Evolutionary conservation across 2,113 vertebrate genomes (phyloP).

Genomic region (Strix uralensis): DNA sequence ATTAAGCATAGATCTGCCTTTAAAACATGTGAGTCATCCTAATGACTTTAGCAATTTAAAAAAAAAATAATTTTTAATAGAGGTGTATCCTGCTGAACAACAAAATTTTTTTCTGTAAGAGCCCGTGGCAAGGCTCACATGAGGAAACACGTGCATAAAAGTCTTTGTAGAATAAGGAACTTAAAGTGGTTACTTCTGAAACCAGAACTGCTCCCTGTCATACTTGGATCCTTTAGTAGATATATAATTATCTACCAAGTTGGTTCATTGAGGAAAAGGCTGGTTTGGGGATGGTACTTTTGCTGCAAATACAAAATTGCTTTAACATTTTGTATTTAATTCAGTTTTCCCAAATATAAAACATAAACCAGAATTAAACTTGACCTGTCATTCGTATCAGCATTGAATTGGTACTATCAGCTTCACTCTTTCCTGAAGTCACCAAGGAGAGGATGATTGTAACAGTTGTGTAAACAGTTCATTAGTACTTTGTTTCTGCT

Average conservation of each 20-base stretch:
- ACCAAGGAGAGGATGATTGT: accelerated
- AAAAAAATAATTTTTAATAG: neutral
- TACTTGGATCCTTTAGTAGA: neutral
- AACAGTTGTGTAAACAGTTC: neutral
- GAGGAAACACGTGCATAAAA: neutral
- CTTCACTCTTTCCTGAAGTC: neutral
- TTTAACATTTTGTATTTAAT: neutral
- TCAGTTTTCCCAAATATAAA: neutral
- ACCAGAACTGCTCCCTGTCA: neutral
- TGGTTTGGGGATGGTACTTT: neutral
- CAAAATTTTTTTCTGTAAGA: neutral
- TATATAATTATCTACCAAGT: accelerated
- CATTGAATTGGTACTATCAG: neutral
- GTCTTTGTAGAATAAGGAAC: neutral
- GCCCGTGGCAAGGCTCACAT: neutral
- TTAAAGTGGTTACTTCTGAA: neutral
- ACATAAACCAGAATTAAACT: neutral
- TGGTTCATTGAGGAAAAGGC: neutral
- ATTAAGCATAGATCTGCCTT: neutral
- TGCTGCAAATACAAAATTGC: neutral
- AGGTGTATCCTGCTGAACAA: neutral
- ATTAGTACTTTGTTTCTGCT: neutral
- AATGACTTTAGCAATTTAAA: neutral
- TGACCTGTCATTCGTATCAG: neutral
- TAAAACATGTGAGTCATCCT: neutral